Evolutionary conservation across 2,888 invertebrate species (phyloP).

Genomic region (Schizaphis graminum): DNA sequence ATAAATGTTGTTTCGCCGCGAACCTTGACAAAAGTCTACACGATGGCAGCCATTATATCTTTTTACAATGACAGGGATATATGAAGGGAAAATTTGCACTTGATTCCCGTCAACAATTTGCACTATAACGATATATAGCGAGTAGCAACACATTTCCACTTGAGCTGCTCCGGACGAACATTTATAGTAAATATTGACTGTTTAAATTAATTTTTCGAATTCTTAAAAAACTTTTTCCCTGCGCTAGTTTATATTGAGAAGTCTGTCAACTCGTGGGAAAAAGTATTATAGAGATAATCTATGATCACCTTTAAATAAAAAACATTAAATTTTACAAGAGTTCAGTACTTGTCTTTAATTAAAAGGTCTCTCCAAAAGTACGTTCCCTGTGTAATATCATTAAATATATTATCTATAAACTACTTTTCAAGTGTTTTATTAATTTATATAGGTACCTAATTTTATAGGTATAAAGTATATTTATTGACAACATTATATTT

Average conservation of each 20-base stretch:
- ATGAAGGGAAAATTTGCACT: conserved; percentile 50
- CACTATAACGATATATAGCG: background rate
- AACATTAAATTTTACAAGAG: background rate
- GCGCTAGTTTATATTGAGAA: background rate
- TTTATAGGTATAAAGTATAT: background rate
- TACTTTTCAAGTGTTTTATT: background rate
- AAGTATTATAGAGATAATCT: background rate
- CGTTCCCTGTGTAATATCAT: background rate
- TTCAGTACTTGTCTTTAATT: background rate
- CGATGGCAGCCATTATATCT: conserved; percentile 48
- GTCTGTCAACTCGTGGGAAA: background rate
- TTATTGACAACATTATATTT: background rate
- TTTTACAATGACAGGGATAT: conserved; percentile 59
- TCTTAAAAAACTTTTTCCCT: background rate
- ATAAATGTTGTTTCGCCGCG: conserved; percentile 58
- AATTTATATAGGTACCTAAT: background rate
- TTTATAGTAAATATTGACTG: conserved; percentile 36
- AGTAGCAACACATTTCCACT: background rate
- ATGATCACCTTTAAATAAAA: background rate
- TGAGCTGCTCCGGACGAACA: background rate
- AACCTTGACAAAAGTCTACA: conserved; percentile 61
- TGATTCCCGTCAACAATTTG: conserved; percentile 50
- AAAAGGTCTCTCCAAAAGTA: background rate
- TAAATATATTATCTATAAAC: background rate
- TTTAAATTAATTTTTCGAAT: conserved; percentile 33